phyloP scores from a whole-genome alignment of 2,888 invertebrate species.

The Ganaspis brasiliensis region DNA sequence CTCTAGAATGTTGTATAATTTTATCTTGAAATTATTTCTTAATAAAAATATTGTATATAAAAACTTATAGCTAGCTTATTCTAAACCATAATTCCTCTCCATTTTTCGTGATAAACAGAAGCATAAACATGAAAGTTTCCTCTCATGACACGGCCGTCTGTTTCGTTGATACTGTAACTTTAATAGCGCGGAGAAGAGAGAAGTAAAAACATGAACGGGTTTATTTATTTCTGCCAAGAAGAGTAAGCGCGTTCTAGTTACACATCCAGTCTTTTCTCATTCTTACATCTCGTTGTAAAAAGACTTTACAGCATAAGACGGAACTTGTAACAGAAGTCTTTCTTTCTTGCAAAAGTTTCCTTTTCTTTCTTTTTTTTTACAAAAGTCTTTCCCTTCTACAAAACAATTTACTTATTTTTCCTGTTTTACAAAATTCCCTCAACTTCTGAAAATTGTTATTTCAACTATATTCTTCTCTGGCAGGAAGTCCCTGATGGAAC shows the following conservation, averaged over 20 bases:
- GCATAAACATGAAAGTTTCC: conserved; percentile 34
- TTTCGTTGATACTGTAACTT: conserved; percentile 43
- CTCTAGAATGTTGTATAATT: too few relatives aligned
- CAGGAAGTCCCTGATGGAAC: not conserved
- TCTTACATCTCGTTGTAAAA: conserved; percentile 14
- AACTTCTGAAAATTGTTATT: not conserved
- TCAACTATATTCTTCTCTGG: not conserved
- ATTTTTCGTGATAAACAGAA: conserved; percentile 1
- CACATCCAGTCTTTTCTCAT: not conserved
- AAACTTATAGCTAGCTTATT: too few relatives aligned
- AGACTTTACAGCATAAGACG: not conserved
- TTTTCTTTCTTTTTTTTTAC: too few relatives aligned
- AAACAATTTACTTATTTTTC: too few relatives aligned
- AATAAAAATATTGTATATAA: too few relatives aligned
- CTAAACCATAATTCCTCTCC: not conserved
- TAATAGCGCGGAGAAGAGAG: conserved; percentile 37
- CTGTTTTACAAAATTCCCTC: not conserved
- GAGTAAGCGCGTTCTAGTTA: conserved; percentile 9
- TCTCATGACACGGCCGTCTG: conserved; percentile 33
- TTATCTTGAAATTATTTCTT: not conserved
- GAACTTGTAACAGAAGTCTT: too few relatives aligned
- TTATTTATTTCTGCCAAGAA: conserved; percentile 48
- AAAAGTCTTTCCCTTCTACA: not conserved
- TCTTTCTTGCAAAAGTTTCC: too few relatives aligned
- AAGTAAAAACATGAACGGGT: conserved; percentile 46